Conservation (phyloP, 1,140 invertebrate genomes). For the Ctenoplectra terminalis region DNA sequence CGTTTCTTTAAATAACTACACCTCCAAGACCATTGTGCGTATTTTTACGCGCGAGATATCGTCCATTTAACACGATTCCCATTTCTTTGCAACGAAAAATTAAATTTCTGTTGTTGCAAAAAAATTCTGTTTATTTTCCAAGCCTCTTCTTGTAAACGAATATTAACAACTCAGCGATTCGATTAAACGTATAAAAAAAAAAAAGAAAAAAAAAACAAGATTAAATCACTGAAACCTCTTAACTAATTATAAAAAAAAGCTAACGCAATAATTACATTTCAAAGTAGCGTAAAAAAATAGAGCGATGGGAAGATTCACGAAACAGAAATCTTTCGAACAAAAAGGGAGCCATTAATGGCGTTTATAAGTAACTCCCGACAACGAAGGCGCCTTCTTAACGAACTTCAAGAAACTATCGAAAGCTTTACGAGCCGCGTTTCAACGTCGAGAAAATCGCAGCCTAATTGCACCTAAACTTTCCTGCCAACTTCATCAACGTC, state of each 20-base stretch:
- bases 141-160: background rate
- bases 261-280: too few relatives aligned
- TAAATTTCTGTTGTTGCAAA: background rate
- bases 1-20: slow-evolving; percentile 24
- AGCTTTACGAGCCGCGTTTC: background rate
- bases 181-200: too few relatives aligned
- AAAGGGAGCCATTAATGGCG: background rate
- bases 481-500: background rate
- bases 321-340: too few relatives aligned
- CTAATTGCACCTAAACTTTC: slow-evolving; percentile 10
- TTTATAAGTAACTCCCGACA: background rate
- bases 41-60: slow-evolving; percentile 8
- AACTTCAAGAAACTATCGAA: background rate
- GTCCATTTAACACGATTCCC: background rate
- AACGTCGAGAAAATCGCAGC: slow-evolving; percentile 5
- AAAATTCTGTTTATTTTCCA: background rate
- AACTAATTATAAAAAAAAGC: too few relatives aligned
- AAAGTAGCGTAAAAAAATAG: too few relatives aligned
- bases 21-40: slow-evolving; percentile 17
- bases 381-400: background rate
- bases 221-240: too few relatives aligned
- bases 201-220: too few relatives aligned
- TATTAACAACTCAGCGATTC: background rate
- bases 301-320: too few relatives aligned
- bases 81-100: background rate